These are phyloP conservation scores for Hirudo medicinalis DNA, from an alignment of 1,140 invertebrate species.

Conservation along the genomic window DNA sequence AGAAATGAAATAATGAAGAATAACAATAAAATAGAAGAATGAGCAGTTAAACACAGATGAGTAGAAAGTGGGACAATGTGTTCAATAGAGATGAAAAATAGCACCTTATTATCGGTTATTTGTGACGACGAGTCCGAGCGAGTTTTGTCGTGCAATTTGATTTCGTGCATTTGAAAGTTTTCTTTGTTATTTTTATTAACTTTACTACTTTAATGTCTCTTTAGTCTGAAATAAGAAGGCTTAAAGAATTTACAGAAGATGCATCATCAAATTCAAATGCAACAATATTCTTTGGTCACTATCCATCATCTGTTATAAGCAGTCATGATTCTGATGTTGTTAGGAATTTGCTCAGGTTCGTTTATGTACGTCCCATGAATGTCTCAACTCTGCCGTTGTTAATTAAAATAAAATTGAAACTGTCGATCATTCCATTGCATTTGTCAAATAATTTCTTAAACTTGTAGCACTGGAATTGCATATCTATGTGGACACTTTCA, in stretches of 20 bases:
- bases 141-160: no score
- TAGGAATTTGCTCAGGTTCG: conserved; percentile 29
- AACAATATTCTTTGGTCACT: conserved; percentile 78
- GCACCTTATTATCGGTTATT: no score
- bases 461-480: conserved; percentile 46
- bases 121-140: no score
- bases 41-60: no score
- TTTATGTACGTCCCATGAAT: not conserved
- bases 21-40: no score
- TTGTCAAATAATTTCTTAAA: not conserved
- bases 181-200: not conserved
- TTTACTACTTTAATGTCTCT: conserved; percentile 7
- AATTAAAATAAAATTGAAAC: no score
- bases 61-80: no score
- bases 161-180: no score
- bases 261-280: conserved; percentile 35
- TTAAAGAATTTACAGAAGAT: conserved; percentile 45
- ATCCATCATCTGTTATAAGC: conserved; percentile 75
- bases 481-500: conserved; percentile 90
- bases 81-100: no score
- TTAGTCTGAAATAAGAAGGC: conserved; percentile 45
- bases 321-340: conserved; percentile 44
- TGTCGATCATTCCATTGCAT: no score
- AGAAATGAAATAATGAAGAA: no score
- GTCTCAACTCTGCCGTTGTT: no score